Evolutionary conservation across 2,797 vertebrate genomes (phyloP), one percentile per base, ranked within the genome.

Genomic region (Cryptoprocta ferox): DNA sequence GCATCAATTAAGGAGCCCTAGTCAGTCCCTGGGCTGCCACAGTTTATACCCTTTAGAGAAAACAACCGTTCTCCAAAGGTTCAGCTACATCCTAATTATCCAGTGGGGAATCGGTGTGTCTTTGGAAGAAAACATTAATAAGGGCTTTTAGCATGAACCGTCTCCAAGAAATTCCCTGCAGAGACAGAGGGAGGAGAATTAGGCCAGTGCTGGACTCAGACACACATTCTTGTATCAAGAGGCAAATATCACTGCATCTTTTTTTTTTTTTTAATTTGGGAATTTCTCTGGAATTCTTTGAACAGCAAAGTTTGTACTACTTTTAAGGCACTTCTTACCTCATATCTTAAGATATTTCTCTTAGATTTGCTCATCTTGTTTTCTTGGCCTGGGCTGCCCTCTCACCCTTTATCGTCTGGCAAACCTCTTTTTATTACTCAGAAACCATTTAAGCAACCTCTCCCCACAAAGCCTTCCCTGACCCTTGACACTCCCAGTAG

Each of bases 241-340:
- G n/a, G 70, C n/a, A 66, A 96, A 75, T 15, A 50, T 75, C 48
- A 76, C 80, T 30, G 32, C 18, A 30, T 96, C 37, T 5, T 89
- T 39, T 71, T 71, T 83, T 71, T 83, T 53, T 71, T 73, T 81
- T 32, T 19, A 86, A 78, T 80, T 30, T 93, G 75, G 14, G 75
- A 79, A 89, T 94, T 98, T 96, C 96, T 92, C 87, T 78, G n/a
- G 56, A 97, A 94, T 92, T 96, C 75, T 97, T 94, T 90, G 79
- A 59, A 53, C 24, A 87, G 92, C n/a, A 39, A 89, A 88, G 39
- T 89, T 85, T 50, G 28, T 35, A 39, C 50, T 70, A 63, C 42
- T 83, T 73, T 94, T 66, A 80, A 83, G 35, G 15, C 11, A 26
- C 45, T 86, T 95, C 68, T 93, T 87, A 88, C 68, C 84, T 97